Conservation (phyloP, 2,797 vertebrate species). For the Silurus lanzhouensis region DNA sequence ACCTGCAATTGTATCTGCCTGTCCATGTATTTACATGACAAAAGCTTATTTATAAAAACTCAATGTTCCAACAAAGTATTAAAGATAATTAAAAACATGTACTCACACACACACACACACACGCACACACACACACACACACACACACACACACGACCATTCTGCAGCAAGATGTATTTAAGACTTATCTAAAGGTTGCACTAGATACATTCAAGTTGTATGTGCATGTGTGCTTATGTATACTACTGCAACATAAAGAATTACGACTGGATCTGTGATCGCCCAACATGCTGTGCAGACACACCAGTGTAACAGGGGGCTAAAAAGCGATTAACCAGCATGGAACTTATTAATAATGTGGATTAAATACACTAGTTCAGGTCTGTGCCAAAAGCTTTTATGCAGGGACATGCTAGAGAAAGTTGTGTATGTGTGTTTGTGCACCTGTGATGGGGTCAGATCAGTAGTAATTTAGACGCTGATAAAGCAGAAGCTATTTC, state of each 20-base stretch:
- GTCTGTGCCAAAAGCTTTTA: constrained; percentile 1
- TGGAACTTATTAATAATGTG: constrained; percentile 28
- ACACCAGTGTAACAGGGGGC: background rate
- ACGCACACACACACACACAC: background rate
- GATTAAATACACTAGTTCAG: constrained; percentile 20
- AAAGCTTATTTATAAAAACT: background rate
- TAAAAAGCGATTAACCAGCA: constrained; percentile 40
- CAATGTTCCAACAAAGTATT: too few relatives aligned
- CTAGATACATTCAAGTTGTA: background rate
- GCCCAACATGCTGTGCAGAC: constrained; percentile 12
- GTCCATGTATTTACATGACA: background rate
- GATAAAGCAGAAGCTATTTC: constrained; percentile 26
- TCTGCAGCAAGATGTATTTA: constrained; percentile 24
- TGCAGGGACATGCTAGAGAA: background rate
- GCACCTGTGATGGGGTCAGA: background rate
- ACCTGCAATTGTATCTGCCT: too few relatives aligned
- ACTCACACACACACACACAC: background rate
- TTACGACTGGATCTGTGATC: background rate
- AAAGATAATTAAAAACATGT: too few relatives aligned
- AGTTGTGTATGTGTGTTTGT: constrained; percentile 11
- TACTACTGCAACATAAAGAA: constrained; percentile 20
- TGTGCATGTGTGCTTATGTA: constrained; percentile 5
- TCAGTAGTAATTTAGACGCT: constrained; percentile 29
- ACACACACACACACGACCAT: background rate
- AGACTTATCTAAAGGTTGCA: constrained; percentile 31